Conservation (phyloP, 2,113 vertebrate species). For the Toxostoma redivivum region DNA sequence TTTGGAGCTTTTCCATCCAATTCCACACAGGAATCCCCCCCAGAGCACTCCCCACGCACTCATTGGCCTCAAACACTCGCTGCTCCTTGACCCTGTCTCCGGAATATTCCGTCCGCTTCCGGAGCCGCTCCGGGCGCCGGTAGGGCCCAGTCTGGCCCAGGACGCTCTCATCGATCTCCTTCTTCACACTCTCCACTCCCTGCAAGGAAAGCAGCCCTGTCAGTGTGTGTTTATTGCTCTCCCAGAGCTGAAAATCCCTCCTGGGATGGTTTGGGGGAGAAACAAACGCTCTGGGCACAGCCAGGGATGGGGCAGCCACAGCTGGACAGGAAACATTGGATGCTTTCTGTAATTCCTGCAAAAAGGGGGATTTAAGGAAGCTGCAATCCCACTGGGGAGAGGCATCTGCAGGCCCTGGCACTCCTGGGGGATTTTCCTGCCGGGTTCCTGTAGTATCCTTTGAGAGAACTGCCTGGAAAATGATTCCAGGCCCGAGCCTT, state of each 20-base stretch:
- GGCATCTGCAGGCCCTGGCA: no score
- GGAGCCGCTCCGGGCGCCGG: constrained; percentile 80
- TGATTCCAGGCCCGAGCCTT: no score
- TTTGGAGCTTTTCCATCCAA: background rate
- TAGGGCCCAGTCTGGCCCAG: constrained; percentile 87
- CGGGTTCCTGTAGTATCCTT: no score
- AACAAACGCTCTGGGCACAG: accelerated
- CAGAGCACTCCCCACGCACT: constrained; percentile 70
- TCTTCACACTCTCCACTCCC: constrained; percentile 91
- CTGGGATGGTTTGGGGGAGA: background rate
- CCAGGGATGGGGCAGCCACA: background rate
- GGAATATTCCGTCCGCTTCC: constrained; percentile 90
- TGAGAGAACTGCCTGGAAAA: no score
- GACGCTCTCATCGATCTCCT: constrained; percentile 87
- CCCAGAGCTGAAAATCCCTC: background rate
- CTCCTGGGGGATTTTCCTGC: no score
- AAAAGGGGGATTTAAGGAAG: background rate
- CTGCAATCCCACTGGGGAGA: background rate
- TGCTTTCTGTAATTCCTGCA: background rate
- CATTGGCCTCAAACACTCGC: constrained; percentile 88
- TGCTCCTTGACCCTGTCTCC: constrained; percentile 78
- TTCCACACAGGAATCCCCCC: accelerated
- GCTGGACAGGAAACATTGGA: accelerated
- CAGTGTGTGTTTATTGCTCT: accelerated
- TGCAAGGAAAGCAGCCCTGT: constrained; percentile 11